Percentiles rank a stretch among this genome's conserved stretches.
These are phyloP conservation scores for Plagiodera versicolora DNA, from an alignment of 2,888 invertebrate genomes.

Conservation along the genomic window DNA sequence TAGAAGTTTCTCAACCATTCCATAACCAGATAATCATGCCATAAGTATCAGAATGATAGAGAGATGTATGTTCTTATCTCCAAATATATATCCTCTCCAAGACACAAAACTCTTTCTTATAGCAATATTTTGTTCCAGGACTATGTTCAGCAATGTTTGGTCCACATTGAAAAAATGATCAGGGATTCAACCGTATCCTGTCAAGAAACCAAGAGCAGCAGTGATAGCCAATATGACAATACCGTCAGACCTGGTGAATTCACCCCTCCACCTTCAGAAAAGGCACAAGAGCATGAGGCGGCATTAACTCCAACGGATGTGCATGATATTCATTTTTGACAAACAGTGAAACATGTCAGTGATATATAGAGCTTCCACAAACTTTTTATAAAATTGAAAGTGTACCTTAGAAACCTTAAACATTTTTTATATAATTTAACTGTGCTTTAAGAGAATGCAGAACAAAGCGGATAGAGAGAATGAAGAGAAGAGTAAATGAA, in stretches of 20 bases:
- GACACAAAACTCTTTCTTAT: no score
- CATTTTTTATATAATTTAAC: slow-evolving; percentile 26
- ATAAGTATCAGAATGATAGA: no score
- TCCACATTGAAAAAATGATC: slow-evolving; percentile 79
- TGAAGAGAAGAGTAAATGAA: slow-evolving; percentile 30
- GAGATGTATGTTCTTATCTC: no score
- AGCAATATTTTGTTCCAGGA: slow-evolving; percentile 68
- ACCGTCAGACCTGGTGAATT: slow-evolving; percentile 44
- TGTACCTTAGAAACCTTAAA: slow-evolving; percentile 32
- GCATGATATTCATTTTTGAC: slow-evolving; percentile 77
- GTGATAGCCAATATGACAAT: slow-evolving; percentile 28
- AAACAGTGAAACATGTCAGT: slow-evolving; percentile 29
- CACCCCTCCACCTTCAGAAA: slow-evolving; percentile 52
- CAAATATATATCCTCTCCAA: no score
- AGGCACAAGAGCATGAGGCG: slow-evolving; percentile 66
- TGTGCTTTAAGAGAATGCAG: slow-evolving; percentile 29
- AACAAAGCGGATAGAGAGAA: slow-evolving; percentile 13
- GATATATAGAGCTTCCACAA: slow-evolving; percentile 35
- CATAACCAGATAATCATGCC: no score
- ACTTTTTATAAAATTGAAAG: slow-evolving; percentile 27
- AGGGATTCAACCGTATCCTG: slow-evolving; percentile 52
- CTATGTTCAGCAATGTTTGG: slow-evolving; percentile 75
- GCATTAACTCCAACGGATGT: slow-evolving; percentile 85
- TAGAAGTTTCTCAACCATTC: no score
- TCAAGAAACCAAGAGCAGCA: slow-evolving; percentile 33